Base-by-base conservation (phyloP, 2,797 vertebrate species). In the Bradypodion pumilum region DNA sequence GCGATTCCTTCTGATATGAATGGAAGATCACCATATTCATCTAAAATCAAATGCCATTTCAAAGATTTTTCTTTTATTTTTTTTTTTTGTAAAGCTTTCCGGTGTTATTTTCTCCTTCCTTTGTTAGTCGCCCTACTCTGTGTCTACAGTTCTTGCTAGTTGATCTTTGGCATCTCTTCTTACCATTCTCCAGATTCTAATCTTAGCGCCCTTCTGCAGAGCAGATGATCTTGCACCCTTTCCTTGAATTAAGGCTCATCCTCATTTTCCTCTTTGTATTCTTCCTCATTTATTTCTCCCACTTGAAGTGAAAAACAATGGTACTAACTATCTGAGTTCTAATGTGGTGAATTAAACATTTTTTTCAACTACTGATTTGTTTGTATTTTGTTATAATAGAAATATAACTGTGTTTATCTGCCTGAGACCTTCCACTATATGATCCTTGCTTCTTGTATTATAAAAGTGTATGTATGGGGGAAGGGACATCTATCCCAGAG, bases 251-350 rank as follows among this genome's bases (percentile, higher is more conserved):
- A 35, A 84, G 25, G 86, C 52, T 82, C 1, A 8, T 79, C 1
- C 7, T 7, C 1, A 32, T 66, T 19, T 63, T 21, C 81, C 59
- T 2, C 7, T 78, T 32, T 5, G 16, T 15, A 3, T 25, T 62
- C 3, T 1, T 65, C 0, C 1, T 23, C 0, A 8, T 76, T 90
- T 80, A 63, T 89, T 81, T 80, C 76, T 46, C 29, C 15, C 25
- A 63, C 6, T 83, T 46, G 19, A 69, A 21, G 89, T 75, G 9
- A 32, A 59, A 63, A 89, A 87, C 89, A 89, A 52, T n/a, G 15
- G 52, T 81, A 80, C 32, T 90, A 65, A 80, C 32, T 90, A 65
- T 16, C 72, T 82, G 60, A 78, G 75, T 77, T 77, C 49, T 91
- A 86, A 90, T 86, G 56, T 77, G 88, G 86, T 73, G 37, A 59